Percentiles rank a stretch among this genome's conserved stretches.
Conservation (phyloP, 2,888 invertebrate species). For the Sinelater perroti region DNA sequence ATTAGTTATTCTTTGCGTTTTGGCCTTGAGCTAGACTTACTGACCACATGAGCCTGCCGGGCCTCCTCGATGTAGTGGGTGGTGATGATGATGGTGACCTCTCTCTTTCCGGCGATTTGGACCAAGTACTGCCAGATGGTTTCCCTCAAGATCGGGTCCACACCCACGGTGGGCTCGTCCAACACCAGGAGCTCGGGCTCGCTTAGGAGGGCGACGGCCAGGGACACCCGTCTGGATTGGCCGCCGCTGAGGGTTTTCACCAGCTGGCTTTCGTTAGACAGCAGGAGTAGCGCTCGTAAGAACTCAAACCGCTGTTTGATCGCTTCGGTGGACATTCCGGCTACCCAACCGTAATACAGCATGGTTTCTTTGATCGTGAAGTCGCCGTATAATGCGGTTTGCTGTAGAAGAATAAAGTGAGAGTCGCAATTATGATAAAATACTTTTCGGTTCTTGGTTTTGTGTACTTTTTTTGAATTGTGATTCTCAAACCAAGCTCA, state of each 20-base stretch:
- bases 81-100: conserved; percentile 84
- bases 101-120: conserved; percentile 76
- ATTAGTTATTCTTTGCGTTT: not conserved
- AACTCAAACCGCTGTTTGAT: conserved; percentile 45
- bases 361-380: conserved; percentile 58
- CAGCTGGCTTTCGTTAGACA: conserved; percentile 46
- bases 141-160: conserved; percentile 87
- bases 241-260: conserved; percentile 88
- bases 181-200: conserved; percentile 89
- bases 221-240: conserved; percentile 86
- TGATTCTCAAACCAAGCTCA: no score
- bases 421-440: no score
- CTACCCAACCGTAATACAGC: conserved; percentile 58
- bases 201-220: conserved; percentile 87
- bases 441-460: no score
- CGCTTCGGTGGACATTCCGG: conserved; percentile 52
- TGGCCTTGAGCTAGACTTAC: conserved; percentile 51
- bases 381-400: conserved; percentile 58
- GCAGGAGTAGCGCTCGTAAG: conserved; percentile 45
- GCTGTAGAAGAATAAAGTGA: conserved; percentile 47
- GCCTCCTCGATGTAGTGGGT: conserved; percentile 91
- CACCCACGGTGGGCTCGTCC: conserved; percentile 93
- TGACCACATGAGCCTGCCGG: conserved; percentile 80
- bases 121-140: conserved; percentile 88
- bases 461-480: no score